These are phyloP conservation scores for Leptinotarsa texana DNA, from an alignment of 1,140 invertebrate genomes.

Conservation along the genomic window DNA sequence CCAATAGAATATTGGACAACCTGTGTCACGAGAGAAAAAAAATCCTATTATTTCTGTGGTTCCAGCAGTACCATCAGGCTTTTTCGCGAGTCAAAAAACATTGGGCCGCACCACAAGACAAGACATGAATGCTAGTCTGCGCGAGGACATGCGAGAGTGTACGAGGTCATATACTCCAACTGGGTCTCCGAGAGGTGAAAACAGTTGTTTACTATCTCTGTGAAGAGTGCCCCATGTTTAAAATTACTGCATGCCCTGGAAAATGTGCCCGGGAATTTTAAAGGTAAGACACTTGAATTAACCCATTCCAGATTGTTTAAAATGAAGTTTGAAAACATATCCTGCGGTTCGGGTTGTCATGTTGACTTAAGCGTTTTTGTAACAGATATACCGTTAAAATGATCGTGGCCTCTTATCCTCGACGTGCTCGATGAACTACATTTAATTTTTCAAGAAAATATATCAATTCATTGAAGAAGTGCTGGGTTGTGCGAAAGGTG, in stretches of 20 bases:
- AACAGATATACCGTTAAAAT: slow-evolving; percentile 26
- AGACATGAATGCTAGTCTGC: slow-evolving; percentile 27
- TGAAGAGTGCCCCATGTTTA: slow-evolving; percentile 30
- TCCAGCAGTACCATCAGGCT: background rate
- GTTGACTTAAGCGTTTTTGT: slow-evolving; percentile 10
- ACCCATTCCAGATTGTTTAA: background rate
- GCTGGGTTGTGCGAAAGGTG: background rate
- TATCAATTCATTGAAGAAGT: background rate
- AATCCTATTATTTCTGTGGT: no score
- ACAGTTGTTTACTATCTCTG: slow-evolving; percentile 43
- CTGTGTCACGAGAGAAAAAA: no score
- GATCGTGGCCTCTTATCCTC: slow-evolving; percentile 16
- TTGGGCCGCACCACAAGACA: slow-evolving; percentile 22
- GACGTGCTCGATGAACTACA: slow-evolving; percentile 22
- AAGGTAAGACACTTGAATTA: slow-evolving; percentile 30
- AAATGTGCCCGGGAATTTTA: slow-evolving; percentile 37
- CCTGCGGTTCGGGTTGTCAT: background rate
- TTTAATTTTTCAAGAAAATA: slow-evolving; percentile 17
- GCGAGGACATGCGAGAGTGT: slow-evolving; percentile 38
- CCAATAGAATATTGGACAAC: no score
- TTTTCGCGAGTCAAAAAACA: slow-evolving; percentile 15
- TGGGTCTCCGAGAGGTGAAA: slow-evolving; percentile 42
- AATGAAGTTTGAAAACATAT: background rate
- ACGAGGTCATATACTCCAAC: slow-evolving; percentile 42
- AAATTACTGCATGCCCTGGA: slow-evolving; percentile 23